Base-by-base conservation (phyloP, 2,113 vertebrate genomes). In the Delphinapterus leucas region DNA sequence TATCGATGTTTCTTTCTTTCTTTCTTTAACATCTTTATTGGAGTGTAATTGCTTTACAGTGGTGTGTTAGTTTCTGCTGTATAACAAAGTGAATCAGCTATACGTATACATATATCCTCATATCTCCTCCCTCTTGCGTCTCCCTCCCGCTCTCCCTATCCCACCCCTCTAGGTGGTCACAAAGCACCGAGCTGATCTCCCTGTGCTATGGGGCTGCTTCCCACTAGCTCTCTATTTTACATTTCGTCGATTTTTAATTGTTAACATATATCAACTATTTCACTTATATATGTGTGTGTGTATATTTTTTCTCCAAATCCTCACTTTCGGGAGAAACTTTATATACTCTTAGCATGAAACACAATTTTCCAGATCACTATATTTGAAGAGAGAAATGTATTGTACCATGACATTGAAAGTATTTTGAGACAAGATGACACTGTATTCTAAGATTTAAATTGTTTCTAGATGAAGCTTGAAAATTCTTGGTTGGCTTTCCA, bases 341-440 rank as follows among this genome's bases (percentile, higher is more conserved):
- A 83, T 67, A 85, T 90, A 58, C 36, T 96, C 23, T n/a, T 93
- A 93, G 47, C 61, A 88, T 81, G 90, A 96, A 93, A 88, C 76
- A 15, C 12, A 86, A 67, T 84, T 92, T 95, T 96, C 55, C 4
- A 79, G 67, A 68, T 92, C 38, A 67, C 20, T 90, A 0, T 76
- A 88, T 85, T 74, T n/a, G 67, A 96, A 90, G 41, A 80, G 68
- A 80, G 21, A 65, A 93, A 82, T 85, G 47, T 94, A 87, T 82
- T 88, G 14, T 95, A 87, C 11, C 21, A 85, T 93, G 63, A 38
- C 14, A 47, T n/a, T 68, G n/a, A 97, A 96, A 76, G 55, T 95
- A 86, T 89, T 94, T 96, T 79, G 21, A 97, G 80, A 94, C 5
- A 65, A 77, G 33, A 41, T 92, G 60, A 77, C 14, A 58, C 10